Base-by-base conservation (phyloP, 1,140 invertebrate species). In the Drosophila busckii region DNA sequence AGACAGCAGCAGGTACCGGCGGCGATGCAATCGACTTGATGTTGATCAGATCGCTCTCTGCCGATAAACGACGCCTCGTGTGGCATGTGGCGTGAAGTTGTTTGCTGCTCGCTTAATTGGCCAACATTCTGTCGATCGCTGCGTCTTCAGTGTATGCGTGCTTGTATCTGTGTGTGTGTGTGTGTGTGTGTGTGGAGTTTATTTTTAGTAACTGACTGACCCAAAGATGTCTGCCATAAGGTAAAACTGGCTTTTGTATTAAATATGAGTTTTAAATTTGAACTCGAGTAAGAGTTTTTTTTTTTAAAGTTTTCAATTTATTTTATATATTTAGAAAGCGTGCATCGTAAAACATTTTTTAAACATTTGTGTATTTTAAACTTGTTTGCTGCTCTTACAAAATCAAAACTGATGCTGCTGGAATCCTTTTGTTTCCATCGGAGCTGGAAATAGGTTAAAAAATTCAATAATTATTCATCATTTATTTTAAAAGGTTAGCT, bases 61-160 rank as follows among this genome's bases (percentile, higher is more conserved):
- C n/a, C 49, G 73, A 80, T 80, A 80, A 82, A 68, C n/a, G n/a
- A n/a, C 69, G 73, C 75, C 64, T 73, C 67, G 69, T 80, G 73
- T 78, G 67, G 73, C 73, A 80, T 80, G 73, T 80, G 73, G 75
- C 73, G 73, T 73, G 71, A 82, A 80, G 73, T 80, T 80, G 73
- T 80, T 82, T 80, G 73, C 82, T 82, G 73, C 68, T n/a, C n/a
- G 68, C 73, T 80, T 80, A 80, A 80, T 80, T 80, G 73, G 73
- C 66, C 53, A 69, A 45, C 68, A 55, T 73, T 75, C 69, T 53
- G 50, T 42, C 59, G n/a, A n/a, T 59, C 29, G 44, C 42, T 32
- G 42, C 44, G 32, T 31, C 23, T 41, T 38, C 10, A 15, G 23
- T 13, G 10, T 22, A n/a, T n/a, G n/a, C 16, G 6, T 22, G 16